phyloP scores from a whole-genome alignment of 2,888 invertebrate genomes.

The Amphipoea lucens region DNA sequence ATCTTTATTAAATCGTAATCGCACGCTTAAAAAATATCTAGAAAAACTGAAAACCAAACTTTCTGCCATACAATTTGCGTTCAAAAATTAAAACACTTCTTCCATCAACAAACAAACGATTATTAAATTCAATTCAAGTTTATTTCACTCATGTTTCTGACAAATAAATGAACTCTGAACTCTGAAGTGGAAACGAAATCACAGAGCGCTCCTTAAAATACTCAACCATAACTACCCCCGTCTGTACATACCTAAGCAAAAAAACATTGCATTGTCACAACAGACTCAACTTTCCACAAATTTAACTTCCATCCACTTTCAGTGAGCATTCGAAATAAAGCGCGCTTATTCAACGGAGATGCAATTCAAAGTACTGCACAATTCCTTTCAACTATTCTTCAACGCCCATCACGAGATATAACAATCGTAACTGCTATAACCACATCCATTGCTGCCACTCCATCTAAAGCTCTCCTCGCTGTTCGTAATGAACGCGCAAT shows the following conservation, averaged over 20 bases:
- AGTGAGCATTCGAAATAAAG: conserved; percentile 60
- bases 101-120: conserved; percentile 1
- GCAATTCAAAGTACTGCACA: conserved; percentile 70
- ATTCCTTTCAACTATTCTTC: conserved; percentile 55
- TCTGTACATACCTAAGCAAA: conserved; percentile 15
- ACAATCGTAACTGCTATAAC: conserved; percentile 31
- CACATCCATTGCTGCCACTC: conserved; percentile 49
- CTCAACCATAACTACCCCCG: conserved; percentile 16
- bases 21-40: background rate
- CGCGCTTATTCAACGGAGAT: conserved; percentile 62
- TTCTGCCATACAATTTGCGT: background rate
- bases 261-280: conserved; percentile 39
- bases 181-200: background rate
- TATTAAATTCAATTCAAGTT: background rate
- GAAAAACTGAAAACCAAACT: background rate
- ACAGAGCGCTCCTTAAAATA: conserved; percentile 21
- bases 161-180: no score
- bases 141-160: no score
- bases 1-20: background rate
- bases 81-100: background rate
- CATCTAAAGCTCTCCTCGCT: background rate
- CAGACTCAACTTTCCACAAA: conserved; percentile 60
- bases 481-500: conserved; percentile 53
- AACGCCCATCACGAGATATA: conserved; percentile 21
- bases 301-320: conserved; percentile 60